Evolutionary conservation across 2,113 vertebrate species (phyloP), one percentile per base, ranked within the genome.

Genomic region (Hydropotes inermis): DNA sequence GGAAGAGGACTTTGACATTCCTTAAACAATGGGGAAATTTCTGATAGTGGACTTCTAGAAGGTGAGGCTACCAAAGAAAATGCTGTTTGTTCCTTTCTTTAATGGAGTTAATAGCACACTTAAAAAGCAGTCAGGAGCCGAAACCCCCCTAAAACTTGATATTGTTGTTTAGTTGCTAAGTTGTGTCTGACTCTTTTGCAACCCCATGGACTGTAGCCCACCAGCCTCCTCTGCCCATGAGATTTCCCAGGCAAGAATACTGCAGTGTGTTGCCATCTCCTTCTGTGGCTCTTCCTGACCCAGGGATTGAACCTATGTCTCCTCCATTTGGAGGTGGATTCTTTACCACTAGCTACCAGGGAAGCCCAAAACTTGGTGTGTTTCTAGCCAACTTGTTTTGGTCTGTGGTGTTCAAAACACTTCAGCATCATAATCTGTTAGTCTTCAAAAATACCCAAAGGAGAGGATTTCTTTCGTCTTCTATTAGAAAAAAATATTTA

Each of bases 111-210:
- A 54, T 27, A 39, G n/a, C 25, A 33, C 9, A 60, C 33, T 76
- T 45, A 39, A 70, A 86, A 87, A 83, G n/a, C 90, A 87, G 21
- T 55, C 74, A 47, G 43, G 83, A 91, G 21, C 33, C 58, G 25
- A 78, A 43, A 85, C 33, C 1, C 23, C n/a, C 10, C 21, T 25
- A 78, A 97, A 50, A 92, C 39, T 39, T 5, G 45, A 25, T 39
- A n/a, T 15, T 58, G 10, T 74, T 74, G 36, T 13, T 74, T 74
- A 74, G 67, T 25, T 25, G 67, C 67, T 74, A 25, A 39, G 10
- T 74, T 74, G 36, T 39, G 21, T 74, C 19, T 0, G 2, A 74
- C 11, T 39, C 36, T 74, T 55, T 2, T 39, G 21, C 0, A 2
- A 39, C 36, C 67, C 36, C 2, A 13, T 39, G 36, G 36, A 74